phyloP scores from a whole-genome alignment of 2,113 vertebrate species.

The chimpanzee (Pan troglodytes) region NHGRI_mPanTro3-v2.1_pri NC_072410.2:76725001-76725500 shows the following conservation, averaged over 20 bases:
- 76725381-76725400: fast-evolving
- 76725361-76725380: too few relatives aligned
- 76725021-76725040: not conserved
- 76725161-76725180: not conserved
- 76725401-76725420: constrained; percentile 73
- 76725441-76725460: constrained; percentile 98
- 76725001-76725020: not conserved
- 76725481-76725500: constrained; percentile 99
- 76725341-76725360: not conserved
- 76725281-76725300: not conserved
- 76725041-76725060: not conserved
- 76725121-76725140: not conserved
- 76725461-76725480: constrained; percentile 98
- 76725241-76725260: not conserved
- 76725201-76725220: not conserved
- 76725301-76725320: not conserved
- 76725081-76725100: not conserved
- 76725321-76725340: not conserved
- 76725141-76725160: not conserved
- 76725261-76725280: not conserved
- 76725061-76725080: not conserved
- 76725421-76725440: constrained; percentile 99
- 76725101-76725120: not conserved
- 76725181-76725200: fast-evolving
- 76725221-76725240: fast-evolving